Evolutionary conservation across 2,113 vertebrate species (phyloP).

Genomic region (Chascanopsetta lugubris): DNA sequence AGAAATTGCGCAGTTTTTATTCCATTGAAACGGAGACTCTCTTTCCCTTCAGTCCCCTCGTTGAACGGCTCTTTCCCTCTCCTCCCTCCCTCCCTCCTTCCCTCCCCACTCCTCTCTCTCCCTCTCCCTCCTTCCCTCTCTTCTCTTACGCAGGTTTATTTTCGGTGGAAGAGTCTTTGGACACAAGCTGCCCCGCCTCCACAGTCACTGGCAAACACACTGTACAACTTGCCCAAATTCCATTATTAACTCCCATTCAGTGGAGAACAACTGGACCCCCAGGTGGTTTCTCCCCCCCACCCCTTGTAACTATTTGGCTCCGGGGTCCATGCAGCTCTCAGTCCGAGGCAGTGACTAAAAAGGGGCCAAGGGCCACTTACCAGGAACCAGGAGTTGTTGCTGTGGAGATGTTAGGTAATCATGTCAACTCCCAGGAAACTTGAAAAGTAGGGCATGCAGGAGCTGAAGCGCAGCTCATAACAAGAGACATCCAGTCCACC

Average conservation of each 20-base stretch:
- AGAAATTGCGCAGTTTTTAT: slow-evolving; percentile 84
- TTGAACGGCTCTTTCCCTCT: slow-evolving; percentile 62
- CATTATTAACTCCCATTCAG: slow-evolving; percentile 58
- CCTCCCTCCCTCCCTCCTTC: slow-evolving; percentile 42
- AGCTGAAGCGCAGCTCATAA: slow-evolving; percentile 5
- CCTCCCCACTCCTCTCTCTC: slow-evolving; percentile 37
- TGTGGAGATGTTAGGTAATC: slow-evolving; percentile 17
- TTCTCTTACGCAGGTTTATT: slow-evolving; percentile 81
- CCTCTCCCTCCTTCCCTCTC: slow-evolving; percentile 51
- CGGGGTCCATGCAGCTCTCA: slow-evolving; percentile 16
- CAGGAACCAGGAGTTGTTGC: slow-evolving; percentile 22
- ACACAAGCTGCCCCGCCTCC: slow-evolving; percentile 80
- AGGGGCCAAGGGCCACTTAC: slow-evolving; percentile 31
- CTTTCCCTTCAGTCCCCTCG: slow-evolving; percentile 67
- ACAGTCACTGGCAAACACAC: slow-evolving; percentile 65
- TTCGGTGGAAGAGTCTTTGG: slow-evolving; percentile 79
- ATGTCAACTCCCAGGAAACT: slow-evolving; percentile 30
- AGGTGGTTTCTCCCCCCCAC: neutral
- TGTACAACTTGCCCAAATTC: slow-evolving; percentile 71
- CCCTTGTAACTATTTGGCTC: slow-evolving; percentile 1
- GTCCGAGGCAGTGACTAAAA: neutral
- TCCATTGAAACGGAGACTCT: slow-evolving; percentile 76
- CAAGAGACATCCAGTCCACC: neutral
- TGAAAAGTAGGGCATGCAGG: slow-evolving; percentile 11
- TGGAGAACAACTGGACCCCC: slow-evolving; percentile 38